Base-by-base conservation (phyloP, 2,113 vertebrate species). In the Acanthisitta chloris region DNA sequence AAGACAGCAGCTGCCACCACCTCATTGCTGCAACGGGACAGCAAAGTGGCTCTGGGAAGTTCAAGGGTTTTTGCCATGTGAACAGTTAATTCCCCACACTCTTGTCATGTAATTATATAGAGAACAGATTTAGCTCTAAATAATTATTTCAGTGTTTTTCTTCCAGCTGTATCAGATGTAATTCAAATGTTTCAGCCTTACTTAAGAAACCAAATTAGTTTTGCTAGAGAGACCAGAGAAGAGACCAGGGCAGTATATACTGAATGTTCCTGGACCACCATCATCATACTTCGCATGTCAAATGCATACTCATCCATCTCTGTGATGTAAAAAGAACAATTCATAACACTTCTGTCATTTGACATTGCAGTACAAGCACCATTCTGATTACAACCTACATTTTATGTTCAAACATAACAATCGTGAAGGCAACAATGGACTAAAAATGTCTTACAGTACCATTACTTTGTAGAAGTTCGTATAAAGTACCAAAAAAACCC, bases 41-140 rank as follows among this genome's bases (percentile, higher is more conserved):
- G 57, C 4, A 21, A 72, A 59, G 71, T 6, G 23, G 18, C 36
- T 88, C 46, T 36, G 55, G n/a, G 24, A 62, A 61, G 26, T 26
- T 19, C 54, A 29, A 52, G 52, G 24, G 49, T 0, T 69, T 69
- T 25, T 6, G 1, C 36, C 43, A 31, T 0, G 2, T 17, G 29
- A 76, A 62, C 38, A 48, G 14, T 48, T 29, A 49, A 48, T 57
- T 55, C 19, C 38, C 64, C 16, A 1, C 8, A 13, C 9, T 43
- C 3, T 0, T 51, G 26, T 21, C 17, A 2, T 24, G 29, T 10
- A 49, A 42, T 8, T 15, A 67, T 17, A 62, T 0, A 91, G 61
- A 92, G 15, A 79, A 79, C 36, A 28, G 40, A 81, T 36, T 62
- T 45, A 17, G 21, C 38, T 81, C 11, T 23, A 65, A 70, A 40